Evolutionary conservation across 1,140 invertebrate genomes (phyloP).

Genomic region (Papilio polyxenes): DNA sequence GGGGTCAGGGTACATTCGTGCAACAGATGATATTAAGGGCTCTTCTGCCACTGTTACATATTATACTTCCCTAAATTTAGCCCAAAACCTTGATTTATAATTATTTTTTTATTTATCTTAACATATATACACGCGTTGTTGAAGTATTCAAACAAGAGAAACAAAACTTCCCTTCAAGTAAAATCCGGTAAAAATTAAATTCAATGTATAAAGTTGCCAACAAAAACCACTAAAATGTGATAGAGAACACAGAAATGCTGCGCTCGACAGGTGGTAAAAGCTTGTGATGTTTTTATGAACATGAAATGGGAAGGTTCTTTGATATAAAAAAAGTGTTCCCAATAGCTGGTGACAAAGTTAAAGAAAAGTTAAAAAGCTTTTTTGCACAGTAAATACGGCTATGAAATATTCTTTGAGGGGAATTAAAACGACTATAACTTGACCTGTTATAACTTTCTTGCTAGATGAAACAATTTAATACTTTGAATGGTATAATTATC

Average conservation of each 20-base stretch:
- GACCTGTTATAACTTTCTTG: background rate
- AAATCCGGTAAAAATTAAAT: slow-evolving; percentile 4
- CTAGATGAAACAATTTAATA: background rate
- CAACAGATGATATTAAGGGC: too few species aligned
- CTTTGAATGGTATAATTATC: background rate
- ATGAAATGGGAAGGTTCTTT: slow-evolving; percentile 19
- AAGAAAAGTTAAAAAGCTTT: slow-evolving; percentile 25
- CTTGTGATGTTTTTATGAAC: slow-evolving; percentile 25
- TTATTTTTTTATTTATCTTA: background rate
- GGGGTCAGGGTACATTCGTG: too few species aligned
- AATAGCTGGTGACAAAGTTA: slow-evolving; percentile 17
- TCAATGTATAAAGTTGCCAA: slow-evolving; percentile 18
- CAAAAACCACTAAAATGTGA: slow-evolving; percentile 25
- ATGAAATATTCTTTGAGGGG: slow-evolving; percentile 12
- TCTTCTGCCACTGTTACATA: too few species aligned
- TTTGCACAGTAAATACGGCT: slow-evolving; percentile 19
- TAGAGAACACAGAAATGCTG: slow-evolving; percentile 25
- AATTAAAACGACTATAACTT: slow-evolving; percentile 24
- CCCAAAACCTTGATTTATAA: too few species aligned
- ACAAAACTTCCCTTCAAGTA: background rate
- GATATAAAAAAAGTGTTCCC: slow-evolving; percentile 15
- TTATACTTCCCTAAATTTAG: too few species aligned
- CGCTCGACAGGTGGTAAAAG: slow-evolving; percentile 24
- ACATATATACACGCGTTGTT: too few species aligned
- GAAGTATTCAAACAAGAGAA: background rate